Evolutionary conservation across 2,888 invertebrate genomes (phyloP), one percentile per base, ranked within the genome.

Genomic region (Mythimna loreyi): DNA sequence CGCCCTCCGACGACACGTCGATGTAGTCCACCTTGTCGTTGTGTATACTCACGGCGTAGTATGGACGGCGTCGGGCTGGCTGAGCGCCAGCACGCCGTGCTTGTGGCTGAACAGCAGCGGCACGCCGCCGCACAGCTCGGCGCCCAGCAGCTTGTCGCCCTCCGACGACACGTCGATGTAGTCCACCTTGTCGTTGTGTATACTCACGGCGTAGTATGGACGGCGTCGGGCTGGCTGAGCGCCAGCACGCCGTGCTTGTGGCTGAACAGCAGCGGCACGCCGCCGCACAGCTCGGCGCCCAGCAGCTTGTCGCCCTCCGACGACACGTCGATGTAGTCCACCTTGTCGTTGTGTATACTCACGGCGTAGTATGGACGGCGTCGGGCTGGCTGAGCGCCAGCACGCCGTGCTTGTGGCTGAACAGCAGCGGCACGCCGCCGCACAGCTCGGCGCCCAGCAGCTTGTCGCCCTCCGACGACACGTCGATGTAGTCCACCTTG

Each of bases 371-470:
- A 45, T 67, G 80, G 52, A 45, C 47, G 67, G 67, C 77, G 33
- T 78, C 81, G 36, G 67, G 76, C 50, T 85, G 68, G 36, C 63
- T n/a, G 43, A 93, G 87, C 56, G 85, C 86, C 74, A 94, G 85
- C 68, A 93, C 91, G 67, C 94, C 94, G 81, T 94, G 94, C 73
- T 90, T 89, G 66, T 85, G 74, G 65, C 87, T 92, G 87, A 94
- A 91, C 70, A 94, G 79, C 75, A 94, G 87, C 75, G 93, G 86
- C 66, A 72, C 80, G 2, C 85, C 88, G 67, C 75, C 84, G 77
- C 97, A 97, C 68, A 97, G 92, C 63, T 97, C 97, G 50, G 98
- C 98, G 74, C 98, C 98, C 70, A 98, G 93, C 65, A 98, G 94
- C 75, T 96, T 94, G 92, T 98, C 97, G 19, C 96, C 97, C 49